Conservation (phyloP, 2,888 invertebrate species). For the Chrysopilus asiliformis region DNA sequence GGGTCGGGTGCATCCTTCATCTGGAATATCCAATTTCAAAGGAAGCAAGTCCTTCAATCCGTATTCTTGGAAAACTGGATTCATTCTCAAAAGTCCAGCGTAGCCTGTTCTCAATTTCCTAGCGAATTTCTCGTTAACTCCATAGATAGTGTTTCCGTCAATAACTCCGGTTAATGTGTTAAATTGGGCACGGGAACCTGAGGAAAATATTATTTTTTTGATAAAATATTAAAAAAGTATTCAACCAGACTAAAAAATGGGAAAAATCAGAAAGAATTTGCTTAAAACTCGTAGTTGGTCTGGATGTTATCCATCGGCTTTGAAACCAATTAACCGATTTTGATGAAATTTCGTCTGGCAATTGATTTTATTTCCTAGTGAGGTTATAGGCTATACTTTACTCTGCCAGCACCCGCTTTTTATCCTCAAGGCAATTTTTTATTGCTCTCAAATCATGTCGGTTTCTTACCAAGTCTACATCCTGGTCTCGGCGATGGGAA, state of each 20-base stretch:
- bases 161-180: constrained; percentile 76
- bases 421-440: too few relatives aligned
- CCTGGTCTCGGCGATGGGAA: constrained; percentile 79
- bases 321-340: too few relatives aligned
- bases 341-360: constrained; percentile 1
- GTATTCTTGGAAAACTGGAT: constrained; percentile 75
- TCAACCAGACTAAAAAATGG: too few relatives aligned
- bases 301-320: too few relatives aligned
- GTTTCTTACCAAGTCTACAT: constrained; percentile 67
- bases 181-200: constrained; percentile 70
- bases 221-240: background rate
- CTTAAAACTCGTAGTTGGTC: too few relatives aligned
- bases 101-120: constrained; percentile 71
- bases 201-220: constrained; percentile 1
- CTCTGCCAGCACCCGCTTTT: too few relatives aligned
- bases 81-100: constrained; percentile 73
- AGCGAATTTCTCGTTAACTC: constrained; percentile 67
- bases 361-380: background rate
- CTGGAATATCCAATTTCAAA: constrained; percentile 75
- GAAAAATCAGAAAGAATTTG: too few relatives aligned
- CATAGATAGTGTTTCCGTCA: constrained; percentile 84
- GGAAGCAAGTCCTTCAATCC: constrained; percentile 80
- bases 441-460: background rate
- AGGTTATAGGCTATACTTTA: too few relatives aligned
- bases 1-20: constrained; percentile 83